Evolutionary conservation across 1,140 invertebrate genomes (phyloP).

Genomic region (Antheraea mylitta): DNA sequence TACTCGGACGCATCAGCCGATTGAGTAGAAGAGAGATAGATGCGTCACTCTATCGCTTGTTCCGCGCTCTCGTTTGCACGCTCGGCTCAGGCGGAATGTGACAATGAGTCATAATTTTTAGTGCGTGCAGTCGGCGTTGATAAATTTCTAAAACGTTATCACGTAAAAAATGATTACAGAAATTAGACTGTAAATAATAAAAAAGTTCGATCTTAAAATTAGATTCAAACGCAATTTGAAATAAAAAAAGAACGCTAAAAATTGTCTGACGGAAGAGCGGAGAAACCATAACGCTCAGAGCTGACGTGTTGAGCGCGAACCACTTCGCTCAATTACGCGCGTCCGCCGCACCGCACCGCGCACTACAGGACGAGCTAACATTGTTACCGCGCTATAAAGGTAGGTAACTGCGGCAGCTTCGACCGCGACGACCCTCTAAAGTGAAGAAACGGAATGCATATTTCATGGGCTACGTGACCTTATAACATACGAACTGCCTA

Average conservation of each 20-base stretch:
- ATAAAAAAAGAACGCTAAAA: neutral
- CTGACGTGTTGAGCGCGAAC: constrained; percentile 1
- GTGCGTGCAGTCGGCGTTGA: too few species aligned
- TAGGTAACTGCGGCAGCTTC: neutral
- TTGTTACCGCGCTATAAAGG: neutral
- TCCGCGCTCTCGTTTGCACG: too few species aligned
- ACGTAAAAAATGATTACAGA: too few species aligned
- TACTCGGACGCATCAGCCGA: too few species aligned
- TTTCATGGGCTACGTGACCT: neutral
- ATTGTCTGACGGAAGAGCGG: neutral
- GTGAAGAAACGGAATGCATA: neutral
- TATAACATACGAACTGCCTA: neutral
- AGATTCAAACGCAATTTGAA: neutral
- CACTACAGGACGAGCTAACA: neutral
- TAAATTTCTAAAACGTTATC: too few species aligned
- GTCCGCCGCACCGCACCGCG: too few species aligned
- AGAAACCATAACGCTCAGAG: neutral
- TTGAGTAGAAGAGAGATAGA: too few species aligned
- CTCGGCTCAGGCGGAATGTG: too few species aligned
- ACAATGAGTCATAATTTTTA: too few species aligned
- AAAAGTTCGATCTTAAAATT: neutral
- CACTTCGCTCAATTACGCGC: neutral
- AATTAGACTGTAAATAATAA: too few species aligned
- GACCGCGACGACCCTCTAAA: neutral
- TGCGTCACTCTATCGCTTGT: too few species aligned